Percentiles rank a stretch among this genome's conserved stretches.
Conservation (phyloP, 2,888 invertebrate genomes). For the Stenurella melanura region DNA sequence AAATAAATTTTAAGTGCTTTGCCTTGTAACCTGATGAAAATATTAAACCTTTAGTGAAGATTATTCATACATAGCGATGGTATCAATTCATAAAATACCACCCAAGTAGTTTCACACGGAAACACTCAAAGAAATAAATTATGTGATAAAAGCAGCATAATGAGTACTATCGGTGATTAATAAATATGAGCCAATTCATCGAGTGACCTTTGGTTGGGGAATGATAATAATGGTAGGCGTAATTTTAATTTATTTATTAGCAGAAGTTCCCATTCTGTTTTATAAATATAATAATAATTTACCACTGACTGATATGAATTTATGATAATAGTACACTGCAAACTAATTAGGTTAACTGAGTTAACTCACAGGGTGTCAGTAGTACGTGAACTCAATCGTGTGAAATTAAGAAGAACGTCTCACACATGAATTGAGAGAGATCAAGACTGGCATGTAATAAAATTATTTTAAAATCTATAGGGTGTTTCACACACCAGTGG, state of each 20-base stretch:
- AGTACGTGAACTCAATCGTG: too few relatives aligned
- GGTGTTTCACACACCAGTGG: too few relatives aligned
- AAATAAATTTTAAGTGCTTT: not conserved
- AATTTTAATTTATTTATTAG: not conserved
- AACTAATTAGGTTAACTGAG: too few relatives aligned
- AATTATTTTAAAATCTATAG: too few relatives aligned
- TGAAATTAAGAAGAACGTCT: too few relatives aligned
- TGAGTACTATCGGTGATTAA: conserved; percentile 30
- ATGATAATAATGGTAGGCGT: conserved; percentile 5
- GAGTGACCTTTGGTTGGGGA: conserved; percentile 22
- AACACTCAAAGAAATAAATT: conserved; percentile 14
- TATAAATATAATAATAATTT: not conserved
- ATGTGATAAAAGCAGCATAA: conserved; percentile 12
- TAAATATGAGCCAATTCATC: conserved; percentile 31
- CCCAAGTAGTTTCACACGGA: conserved; percentile 16
- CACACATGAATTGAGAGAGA: too few relatives aligned
- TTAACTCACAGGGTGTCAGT: too few relatives aligned
- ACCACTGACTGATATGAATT: not conserved
- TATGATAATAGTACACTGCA: not conserved
- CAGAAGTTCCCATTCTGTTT: not conserved
- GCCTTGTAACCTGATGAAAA: not conserved
- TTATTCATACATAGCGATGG: not conserved
- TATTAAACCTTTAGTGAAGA: not conserved
- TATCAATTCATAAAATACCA: conserved; percentile 6
- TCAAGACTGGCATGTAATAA: too few relatives aligned